phyloP scores from a whole-genome alignment of 2,797 vertebrate genomes.

The Semotilus atromaculatus region DNA sequence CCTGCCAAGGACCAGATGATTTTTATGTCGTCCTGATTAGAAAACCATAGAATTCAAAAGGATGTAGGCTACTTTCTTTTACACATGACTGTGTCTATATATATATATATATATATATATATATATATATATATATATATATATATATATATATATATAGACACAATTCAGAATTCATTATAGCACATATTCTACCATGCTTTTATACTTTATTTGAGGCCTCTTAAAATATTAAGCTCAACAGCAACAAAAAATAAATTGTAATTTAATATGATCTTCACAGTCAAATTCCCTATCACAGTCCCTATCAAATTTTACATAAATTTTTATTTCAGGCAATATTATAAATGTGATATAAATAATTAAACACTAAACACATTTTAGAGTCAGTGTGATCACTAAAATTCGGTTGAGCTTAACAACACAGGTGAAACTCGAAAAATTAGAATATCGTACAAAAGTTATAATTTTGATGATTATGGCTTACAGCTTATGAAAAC shows the following conservation, averaged over 20 bases:
- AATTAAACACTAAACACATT: not conserved
- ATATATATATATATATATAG: too few species aligned
- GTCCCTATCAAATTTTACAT: not conserved
- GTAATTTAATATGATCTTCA: not conserved
- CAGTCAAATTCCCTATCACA: not conserved
- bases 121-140: too few species aligned
- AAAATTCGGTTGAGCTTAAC: not conserved
- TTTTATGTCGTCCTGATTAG: not conserved
- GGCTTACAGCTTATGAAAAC: too few species aligned
- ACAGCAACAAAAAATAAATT: not conserved
- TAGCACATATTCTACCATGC: not conserved
- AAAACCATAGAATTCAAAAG: not conserved
- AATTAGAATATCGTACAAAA: too few species aligned
- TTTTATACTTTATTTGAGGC: not conserved
- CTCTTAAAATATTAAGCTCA: not conserved
- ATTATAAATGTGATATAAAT: not conserved
- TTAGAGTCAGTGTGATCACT: too few species aligned
- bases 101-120: too few species aligned
- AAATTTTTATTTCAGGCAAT: not conserved
- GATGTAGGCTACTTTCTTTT: not conserved
- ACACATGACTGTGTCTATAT: too few species aligned
- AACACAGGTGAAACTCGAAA: too few species aligned
- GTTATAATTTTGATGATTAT: too few species aligned
- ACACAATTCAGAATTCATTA: too few species aligned
- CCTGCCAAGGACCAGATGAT: not conserved